Base-by-base conservation (phyloP, 2,888 invertebrate genomes). In the Drosophila mulleri region DNA sequence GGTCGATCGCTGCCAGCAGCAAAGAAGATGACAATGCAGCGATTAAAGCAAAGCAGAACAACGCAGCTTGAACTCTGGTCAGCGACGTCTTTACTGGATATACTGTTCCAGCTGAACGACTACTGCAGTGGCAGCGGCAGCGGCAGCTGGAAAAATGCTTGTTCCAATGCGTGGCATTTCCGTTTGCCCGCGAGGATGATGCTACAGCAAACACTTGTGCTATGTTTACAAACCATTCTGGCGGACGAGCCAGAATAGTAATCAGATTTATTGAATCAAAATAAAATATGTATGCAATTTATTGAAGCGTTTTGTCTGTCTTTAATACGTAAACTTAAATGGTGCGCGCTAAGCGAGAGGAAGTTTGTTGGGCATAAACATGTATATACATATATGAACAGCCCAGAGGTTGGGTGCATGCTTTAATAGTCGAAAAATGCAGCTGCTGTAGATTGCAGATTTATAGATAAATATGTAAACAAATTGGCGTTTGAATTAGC, bases 41-140 rank as follows among this genome's bases (percentile, higher is more conserved):
- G 84, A 84, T 84, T 89, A 89, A 73, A 85, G 82, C 82, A 87
- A 87, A 73, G 73, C 83, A 85, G 83, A 88, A 82, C 83, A 69
- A 72, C 70, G 76, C 80, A 80, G 85, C 83, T 83, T 85, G 88
- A 83, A 88, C 88, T 86, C 80, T 77, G 54, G 63, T 53, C 82
- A 65, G 60, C 48, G 63, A 59, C 48, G 59, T 65, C 70, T 69
- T 62, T 65, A n/a, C 37, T 53, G 41, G 26, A 74, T 48, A 54
- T 61, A 8, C 64, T 53, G n/a, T 52, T 53, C 45, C 50, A 47
- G 50, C 45, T 20, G 6, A 29, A 12, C 20, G 44, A 45, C 23
- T 45, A 23, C 45, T 45, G 3, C 45, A 45, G 23, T 35, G 18
- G 20, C 58, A 57, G 48, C 54, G 37, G 57, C 58, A 57, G 45